Base-by-base conservation (phyloP, 2,113 vertebrate genomes). In the Mesembrinibis cayennensis region DNA sequence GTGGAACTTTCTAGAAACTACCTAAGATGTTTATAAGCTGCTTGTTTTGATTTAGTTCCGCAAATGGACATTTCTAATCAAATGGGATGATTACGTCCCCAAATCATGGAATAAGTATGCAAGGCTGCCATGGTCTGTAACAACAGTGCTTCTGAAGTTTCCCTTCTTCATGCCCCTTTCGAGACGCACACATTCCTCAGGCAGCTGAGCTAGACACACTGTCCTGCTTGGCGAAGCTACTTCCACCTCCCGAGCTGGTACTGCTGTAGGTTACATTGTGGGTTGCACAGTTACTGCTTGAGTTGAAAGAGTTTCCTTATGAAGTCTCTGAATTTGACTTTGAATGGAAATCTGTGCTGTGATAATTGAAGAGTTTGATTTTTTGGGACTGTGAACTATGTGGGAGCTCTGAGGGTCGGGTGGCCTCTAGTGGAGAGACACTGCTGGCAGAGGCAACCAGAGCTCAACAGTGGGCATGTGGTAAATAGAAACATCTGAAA, bases 141-240 rank as follows among this genome's bases (percentile, higher is more conserved):
- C 30, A 71, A 21, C 12, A 15, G 29, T 12, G 9, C 25, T 61
- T 86, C 76, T 77, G 59, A 84, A 67, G 17, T 62, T 73, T 82
- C 16, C 4, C 15, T 2, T 53, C 55, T 44, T 74, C 11, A 1
- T 44, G 30, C 5, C 16, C 8, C 16, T 52, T 29, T 71, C 5
- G 1, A n/a, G 66, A 59, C 2, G 0, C 25, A 15, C 7, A 5
- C 0, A 0, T 65, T 81, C 26, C 8, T 78, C 26, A 10, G 14
- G 17, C 1, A 7, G 1, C 47, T 23, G 42, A 72, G 44, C 32
- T 34, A 36, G 66, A 21, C 29, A 55, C 21, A 14, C 18, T 1
- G 0, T 79, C 36, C 45, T 55, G 13, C 42, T 69, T 3, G 2
- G 36, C 69, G 67, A 77, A 86, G 34, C 49, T 65, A 3, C 55